These are phyloP conservation scores for Porites rus DNA, from an alignment of 92 coral and sea anemone genomes.

Conservation along the genomic window DNA sequence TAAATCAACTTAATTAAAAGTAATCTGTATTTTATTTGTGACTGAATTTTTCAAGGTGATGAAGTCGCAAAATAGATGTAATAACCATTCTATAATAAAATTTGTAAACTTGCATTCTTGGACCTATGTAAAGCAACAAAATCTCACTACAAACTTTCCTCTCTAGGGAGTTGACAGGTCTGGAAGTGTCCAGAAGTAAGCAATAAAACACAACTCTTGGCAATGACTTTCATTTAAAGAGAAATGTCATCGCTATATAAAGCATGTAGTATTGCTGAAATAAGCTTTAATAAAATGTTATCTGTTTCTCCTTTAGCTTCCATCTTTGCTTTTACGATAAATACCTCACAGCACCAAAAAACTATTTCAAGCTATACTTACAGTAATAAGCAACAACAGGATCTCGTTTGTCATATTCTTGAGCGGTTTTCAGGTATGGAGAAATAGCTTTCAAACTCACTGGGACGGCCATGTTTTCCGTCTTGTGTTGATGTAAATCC, in stretches of 20 bases:
- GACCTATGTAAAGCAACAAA: too few relatives aligned
- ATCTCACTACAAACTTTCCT: too few relatives aligned
- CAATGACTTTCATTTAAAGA: not conserved
- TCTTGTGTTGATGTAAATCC: not conserved
- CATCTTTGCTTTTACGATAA: too few relatives aligned
- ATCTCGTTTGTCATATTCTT: slow-evolving; percentile 97
- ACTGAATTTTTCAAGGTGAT: too few relatives aligned
- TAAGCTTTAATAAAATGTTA: not conserved
- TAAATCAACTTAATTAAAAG: too few relatives aligned
- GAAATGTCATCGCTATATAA: slow-evolving; percentile 2
- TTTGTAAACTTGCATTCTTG: too few relatives aligned
- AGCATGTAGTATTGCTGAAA: not conserved
- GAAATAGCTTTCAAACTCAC: slow-evolving; percentile 80
- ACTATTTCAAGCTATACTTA: slow-evolving; percentile 56
- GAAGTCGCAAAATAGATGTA: too few relatives aligned
- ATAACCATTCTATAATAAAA: too few relatives aligned
- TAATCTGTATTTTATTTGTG: too few relatives aligned
- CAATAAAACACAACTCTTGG: not conserved
- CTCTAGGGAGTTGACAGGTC: too few relatives aligned
- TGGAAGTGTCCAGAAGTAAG: too few relatives aligned
- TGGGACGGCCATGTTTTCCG: slow-evolving; percentile 57
- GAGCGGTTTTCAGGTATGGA: slow-evolving; percentile 87
- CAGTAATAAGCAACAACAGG: slow-evolving; percentile 92
- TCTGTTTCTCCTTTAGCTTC: not conserved
- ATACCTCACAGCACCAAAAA: not conserved